Conservation (phyloP, 2,113 vertebrate genomes). For the Hippopotamus amphibius region DNA sequence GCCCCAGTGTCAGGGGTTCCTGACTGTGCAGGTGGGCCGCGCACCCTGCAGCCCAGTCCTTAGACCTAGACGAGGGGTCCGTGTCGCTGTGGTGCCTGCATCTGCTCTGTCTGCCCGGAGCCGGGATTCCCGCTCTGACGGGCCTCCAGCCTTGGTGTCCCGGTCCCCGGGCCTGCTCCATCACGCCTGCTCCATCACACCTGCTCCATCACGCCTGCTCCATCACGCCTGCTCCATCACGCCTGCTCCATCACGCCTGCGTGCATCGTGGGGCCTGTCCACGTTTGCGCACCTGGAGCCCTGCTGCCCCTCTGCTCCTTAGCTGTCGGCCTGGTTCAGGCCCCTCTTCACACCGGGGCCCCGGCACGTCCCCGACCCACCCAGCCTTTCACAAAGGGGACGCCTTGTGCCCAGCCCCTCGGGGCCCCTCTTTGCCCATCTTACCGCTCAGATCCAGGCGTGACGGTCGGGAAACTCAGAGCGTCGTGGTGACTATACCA, state of each 20-base stretch:
- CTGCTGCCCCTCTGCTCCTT: neutral
- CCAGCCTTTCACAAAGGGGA: neutral
- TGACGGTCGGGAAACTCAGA: neutral
- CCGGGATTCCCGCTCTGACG: too few species aligned
- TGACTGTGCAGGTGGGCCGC: neutral
- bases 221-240: too few species aligned
- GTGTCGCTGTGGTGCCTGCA: neutral
- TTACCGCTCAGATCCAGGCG: neutral
- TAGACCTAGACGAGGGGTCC: rapidly evolving
- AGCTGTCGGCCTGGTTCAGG: neutral
- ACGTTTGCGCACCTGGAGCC: rapidly evolving
- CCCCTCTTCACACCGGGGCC: neutral
- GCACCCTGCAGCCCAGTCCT: neutral
- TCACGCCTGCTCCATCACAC: too few species aligned
- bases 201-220: neutral
- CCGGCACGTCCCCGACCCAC: rapidly evolving
- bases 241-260: neutral
- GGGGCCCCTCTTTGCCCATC: neutral
- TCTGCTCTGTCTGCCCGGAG: neutral
- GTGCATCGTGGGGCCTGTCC: rapidly evolving
- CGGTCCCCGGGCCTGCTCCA: rapidly evolving
- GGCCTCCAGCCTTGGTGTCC: neutral
- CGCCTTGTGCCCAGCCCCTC: too few species aligned
- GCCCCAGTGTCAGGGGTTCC: rapidly evolving
- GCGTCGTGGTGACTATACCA: rapidly evolving